A percentile compares a stretch with the other conserved stretches of the same genome.
phyloP scores from a whole-genome alignment of 2,797 vertebrate genomes.

The Phaenicophaeus curvirostris region DNA sequence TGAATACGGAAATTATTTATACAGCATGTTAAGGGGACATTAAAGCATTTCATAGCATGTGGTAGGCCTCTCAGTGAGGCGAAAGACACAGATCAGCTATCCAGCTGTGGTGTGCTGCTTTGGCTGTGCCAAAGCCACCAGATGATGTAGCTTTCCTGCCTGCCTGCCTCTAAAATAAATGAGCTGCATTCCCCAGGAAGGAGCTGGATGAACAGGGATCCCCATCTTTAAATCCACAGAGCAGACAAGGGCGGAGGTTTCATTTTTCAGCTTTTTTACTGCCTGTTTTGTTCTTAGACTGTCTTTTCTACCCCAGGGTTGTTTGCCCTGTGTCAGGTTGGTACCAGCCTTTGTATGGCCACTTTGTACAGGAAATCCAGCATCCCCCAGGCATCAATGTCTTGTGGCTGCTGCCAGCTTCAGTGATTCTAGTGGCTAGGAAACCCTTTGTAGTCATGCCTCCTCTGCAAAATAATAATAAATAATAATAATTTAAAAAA shows the following conservation, averaged over 20 bases:
- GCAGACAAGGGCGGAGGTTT: background rate
- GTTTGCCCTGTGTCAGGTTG: background rate
- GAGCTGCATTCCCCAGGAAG: background rate
- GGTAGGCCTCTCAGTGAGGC: constrained; percentile 33
- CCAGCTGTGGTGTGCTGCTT: constrained; percentile 48
- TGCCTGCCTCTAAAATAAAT: background rate
- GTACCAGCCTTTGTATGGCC: accelerated
- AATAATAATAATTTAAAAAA: no score
- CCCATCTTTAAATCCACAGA: background rate
- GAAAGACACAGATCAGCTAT: constrained; percentile 47
- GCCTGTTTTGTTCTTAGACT: background rate
- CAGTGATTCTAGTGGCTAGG: background rate
- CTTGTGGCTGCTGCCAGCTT: background rate
- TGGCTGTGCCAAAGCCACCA: constrained; percentile 54
- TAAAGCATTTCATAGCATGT: constrained; percentile 60
- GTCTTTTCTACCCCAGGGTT: background rate
- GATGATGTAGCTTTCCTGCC: constrained; percentile 35
- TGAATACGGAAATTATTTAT: constrained; percentile 63
- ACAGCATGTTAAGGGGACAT: constrained; percentile 53
- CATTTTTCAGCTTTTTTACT: background rate
- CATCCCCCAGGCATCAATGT: background rate
- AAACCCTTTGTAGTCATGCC: background rate
- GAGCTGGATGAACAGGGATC: background rate
- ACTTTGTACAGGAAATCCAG: background rate
- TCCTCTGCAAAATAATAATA: background rate